Base-by-base conservation (phyloP, 2,888 invertebrate species). In the Chalcis sispes region DNA sequence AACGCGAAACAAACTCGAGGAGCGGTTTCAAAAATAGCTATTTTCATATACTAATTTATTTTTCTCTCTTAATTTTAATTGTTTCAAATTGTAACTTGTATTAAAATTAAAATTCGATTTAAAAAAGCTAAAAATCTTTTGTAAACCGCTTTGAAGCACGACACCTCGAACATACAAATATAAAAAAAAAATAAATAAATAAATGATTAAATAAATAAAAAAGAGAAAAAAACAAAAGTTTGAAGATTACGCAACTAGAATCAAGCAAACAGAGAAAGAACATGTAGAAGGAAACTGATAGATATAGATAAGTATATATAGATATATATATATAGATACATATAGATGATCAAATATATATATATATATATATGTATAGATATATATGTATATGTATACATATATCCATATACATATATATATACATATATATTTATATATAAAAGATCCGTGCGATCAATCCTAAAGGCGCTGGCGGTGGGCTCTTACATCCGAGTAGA, bases 401-500 rank as follows among this genome's bases (percentile, higher is more conserved):
- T n/a, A n/a, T n/a, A n/a, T n/a, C n/a, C n/a, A n/a, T n/a, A n/a
- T n/a, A n/a, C n/a, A n/a, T n/a, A n/a, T n/a, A n/a, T n/a, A n/a
- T n/a, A n/a, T n/a, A n/a, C n/a, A n/a, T n/a, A n/a, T n/a, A n/a
- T n/a, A n/a, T n/a, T n/a, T n/a, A n/a, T n/a, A 25, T 58, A 7
- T 36, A 23, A 54, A 46, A 50, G 29, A 72, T 52, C 29, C 72
- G 72, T 69, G 76, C 67, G 52, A 56, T 50, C 36, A 69, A 36
- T 56, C 50, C 62, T 62, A 58, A 42, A 15, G 48, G 61, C 70
- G 67, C 54, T 70, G 69, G 77, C 77, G 48, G 66, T 72, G 65
- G 62, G 72, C 71, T 66, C 72, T 76, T 76, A 76, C 75, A 73
- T 77, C 72, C 73, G 69, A 70, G 72, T 70, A 64, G 74, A 52